A percentile compares a stretch with the other conserved stretches of the same genome.
Evolutionary conservation across 2,888 invertebrate species (phyloP).

Genomic region (Teleiodes luculella): DNA sequence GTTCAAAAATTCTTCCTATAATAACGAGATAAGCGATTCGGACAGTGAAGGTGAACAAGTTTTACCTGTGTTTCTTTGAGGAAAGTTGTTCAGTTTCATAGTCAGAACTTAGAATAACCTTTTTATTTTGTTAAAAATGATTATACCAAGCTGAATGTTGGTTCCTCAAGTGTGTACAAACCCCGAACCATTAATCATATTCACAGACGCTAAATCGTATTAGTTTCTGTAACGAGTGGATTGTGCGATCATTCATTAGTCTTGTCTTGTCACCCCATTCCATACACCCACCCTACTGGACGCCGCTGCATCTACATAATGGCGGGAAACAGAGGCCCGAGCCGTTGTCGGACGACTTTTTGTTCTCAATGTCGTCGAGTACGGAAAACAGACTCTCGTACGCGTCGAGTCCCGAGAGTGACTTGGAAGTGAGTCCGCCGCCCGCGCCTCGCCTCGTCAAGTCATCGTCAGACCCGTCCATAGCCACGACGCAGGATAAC

Average conservation of each 20-base stretch:
- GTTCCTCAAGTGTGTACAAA: conserved; percentile 50
- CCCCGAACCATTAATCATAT: conserved; percentile 62
- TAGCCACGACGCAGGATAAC: conserved; percentile 95
- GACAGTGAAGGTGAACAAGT: too few species aligned
- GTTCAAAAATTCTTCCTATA: conserved; percentile 19
- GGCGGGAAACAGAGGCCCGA: conserved; percentile 89
- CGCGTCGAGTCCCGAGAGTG: conserved; percentile 97
- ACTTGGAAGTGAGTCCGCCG: conserved; percentile 87
- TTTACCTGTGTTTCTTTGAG: too few species aligned
- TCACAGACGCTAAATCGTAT: conserved; percentile 63
- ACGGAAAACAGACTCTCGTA: conserved; percentile 91
- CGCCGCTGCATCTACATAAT: conserved; percentile 48
- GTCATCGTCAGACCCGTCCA: conserved; percentile 96
- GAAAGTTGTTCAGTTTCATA: too few species aligned
- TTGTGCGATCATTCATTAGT: conserved; percentile 75
- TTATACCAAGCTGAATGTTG: conserved; percentile 45
- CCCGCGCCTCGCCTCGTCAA: conserved; percentile 88
- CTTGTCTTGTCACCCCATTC: conserved; percentile 77
- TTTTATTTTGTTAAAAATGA: conserved; percentile 20
- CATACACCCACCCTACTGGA: conserved; percentile 71
- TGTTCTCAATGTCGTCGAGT: conserved; percentile 96
- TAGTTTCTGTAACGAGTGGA: conserved; percentile 53
- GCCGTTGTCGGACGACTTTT: conserved; percentile 98
- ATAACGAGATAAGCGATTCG: too few species aligned
- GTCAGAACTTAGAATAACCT: too few species aligned